A percentile compares a stretch with the other conserved stretches of the same genome.
These are phyloP conservation scores for Pteropus rufus DNA, from an alignment of 2,797 vertebrate species.

Conservation along the genomic window DNA sequence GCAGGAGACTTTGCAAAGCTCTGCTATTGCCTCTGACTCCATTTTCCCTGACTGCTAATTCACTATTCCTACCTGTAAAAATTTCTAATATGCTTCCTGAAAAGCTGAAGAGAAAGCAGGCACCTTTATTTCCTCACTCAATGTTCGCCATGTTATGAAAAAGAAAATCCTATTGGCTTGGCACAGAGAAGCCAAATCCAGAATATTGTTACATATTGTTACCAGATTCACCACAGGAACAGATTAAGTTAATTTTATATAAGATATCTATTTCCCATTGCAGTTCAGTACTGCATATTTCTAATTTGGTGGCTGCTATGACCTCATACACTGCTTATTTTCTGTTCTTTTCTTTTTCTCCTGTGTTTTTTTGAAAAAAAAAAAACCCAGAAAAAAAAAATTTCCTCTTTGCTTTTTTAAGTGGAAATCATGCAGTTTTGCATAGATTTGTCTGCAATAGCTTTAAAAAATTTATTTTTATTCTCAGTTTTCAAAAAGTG, in stretches of 20 bases:
- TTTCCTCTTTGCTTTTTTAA: constrained; percentile 21
- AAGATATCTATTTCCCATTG: constrained; percentile 45
- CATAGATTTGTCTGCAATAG: background rate
- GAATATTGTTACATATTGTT: constrained; percentile 37
- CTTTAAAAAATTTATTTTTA: constrained; percentile 11
- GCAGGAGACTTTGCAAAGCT: constrained; percentile 49
- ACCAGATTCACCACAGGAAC: constrained; percentile 52
- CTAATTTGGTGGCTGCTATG: constrained; percentile 46
- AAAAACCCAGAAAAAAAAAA: background rate
- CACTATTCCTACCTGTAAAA: constrained; percentile 43
- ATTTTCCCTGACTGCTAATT: constrained; percentile 65
- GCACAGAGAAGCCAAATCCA: constrained; percentile 14
- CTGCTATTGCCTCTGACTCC: constrained; percentile 58
- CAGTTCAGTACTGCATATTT: constrained; percentile 47
- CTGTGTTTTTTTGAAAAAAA: background rate
- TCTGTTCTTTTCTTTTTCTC: background rate
- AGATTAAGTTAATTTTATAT: constrained; percentile 60
- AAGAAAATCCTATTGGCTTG: constrained; percentile 39
- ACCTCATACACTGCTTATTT: constrained; percentile 43
- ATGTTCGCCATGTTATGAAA: constrained; percentile 52
- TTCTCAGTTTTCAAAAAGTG: constrained; percentile 42
- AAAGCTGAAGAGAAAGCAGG: constrained; percentile 52
- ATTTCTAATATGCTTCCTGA: constrained; percentile 50
- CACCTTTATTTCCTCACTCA: constrained; percentile 52
- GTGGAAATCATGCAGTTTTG: constrained; percentile 42